Conservation (phyloP, 2,888 invertebrate species). For the Sthenelais limicola region DNA sequence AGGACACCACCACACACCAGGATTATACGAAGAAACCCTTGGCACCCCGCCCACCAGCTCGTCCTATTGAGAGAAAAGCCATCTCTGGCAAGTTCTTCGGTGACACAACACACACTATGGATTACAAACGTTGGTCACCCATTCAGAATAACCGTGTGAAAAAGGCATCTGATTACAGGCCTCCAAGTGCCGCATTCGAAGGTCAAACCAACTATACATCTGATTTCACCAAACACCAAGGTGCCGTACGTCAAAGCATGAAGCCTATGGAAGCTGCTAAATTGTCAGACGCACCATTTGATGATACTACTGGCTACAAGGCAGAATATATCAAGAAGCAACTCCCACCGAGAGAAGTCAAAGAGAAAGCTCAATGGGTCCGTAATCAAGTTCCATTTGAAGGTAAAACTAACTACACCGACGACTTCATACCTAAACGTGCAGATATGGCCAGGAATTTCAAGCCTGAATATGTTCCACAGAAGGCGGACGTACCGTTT, state of each 20-base stretch:
- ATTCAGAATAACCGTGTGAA: slow-evolving; percentile 55
- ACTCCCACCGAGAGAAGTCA: slow-evolving; percentile 57
- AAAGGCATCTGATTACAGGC: slow-evolving; percentile 62
- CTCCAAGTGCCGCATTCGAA: slow-evolving; percentile 69
- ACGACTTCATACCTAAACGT: slow-evolving; percentile 56
- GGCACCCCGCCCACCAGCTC: slow-evolving; percentile 49
- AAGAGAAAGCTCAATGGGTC: slow-evolving; percentile 61
- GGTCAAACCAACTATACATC: slow-evolving; percentile 67
- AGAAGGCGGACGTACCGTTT: slow-evolving; percentile 65
- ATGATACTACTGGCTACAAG: slow-evolving; percentile 67
- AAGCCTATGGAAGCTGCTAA: slow-evolving; percentile 65
- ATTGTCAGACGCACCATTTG: slow-evolving; percentile 67
- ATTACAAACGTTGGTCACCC: slow-evolving; percentile 57
- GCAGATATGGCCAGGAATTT: slow-evolving; percentile 52
- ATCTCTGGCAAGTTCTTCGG: slow-evolving; percentile 53
- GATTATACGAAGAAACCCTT: slow-evolving; percentile 62
- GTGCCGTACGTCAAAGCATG: slow-evolving; percentile 60
- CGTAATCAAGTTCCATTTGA: slow-evolving; percentile 65
- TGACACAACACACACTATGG: slow-evolving; percentile 57
- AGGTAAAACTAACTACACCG: slow-evolving; percentile 64
- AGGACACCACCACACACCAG: slow-evolving; percentile 64
- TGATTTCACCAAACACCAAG: slow-evolving; percentile 63
- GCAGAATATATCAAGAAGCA: slow-evolving; percentile 67
- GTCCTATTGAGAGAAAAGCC: slow-evolving; percentile 42
- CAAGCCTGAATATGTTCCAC: slow-evolving; percentile 64